Percentiles rank a stretch among this genome's conserved stretches.
Conservation (phyloP, 1,140 invertebrate species). For the Atta cephalotes region DNA sequence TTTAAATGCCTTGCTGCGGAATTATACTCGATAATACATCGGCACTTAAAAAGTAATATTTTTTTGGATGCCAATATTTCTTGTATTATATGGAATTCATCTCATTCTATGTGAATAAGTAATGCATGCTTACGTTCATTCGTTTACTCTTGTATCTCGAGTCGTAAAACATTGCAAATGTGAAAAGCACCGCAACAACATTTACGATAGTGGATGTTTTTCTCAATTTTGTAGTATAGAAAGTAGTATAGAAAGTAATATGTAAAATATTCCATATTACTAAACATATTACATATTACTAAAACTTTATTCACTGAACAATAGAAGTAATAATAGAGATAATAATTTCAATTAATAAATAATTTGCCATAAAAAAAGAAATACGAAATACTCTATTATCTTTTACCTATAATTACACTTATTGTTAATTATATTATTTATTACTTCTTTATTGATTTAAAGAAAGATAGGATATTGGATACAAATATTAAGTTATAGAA, state of each 20-base stretch:
- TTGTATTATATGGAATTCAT: background rate
- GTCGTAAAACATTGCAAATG: conserved; percentile 14
- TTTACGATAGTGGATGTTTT: background rate
- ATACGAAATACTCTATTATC: too few relatives aligned
- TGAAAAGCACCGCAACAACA: background rate
- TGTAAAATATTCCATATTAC: conserved; percentile 4
- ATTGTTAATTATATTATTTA: background rate
- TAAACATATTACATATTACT: background rate
- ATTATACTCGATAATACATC: background rate
- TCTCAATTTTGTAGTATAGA: background rate
- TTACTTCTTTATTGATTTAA: background rate
- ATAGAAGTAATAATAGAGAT: background rate
- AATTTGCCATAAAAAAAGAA: too few relatives aligned
- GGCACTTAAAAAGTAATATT: conserved; percentile 7
- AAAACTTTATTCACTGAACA: background rate
- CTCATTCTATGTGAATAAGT: background rate
- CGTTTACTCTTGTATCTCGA: background rate
- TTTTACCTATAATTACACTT: background rate
- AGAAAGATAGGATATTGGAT: background rate
- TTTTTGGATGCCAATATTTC: background rate
- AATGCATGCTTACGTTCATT: conserved; percentile 28
- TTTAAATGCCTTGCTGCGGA: background rate
- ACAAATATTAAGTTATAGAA: conserved; percentile 6
- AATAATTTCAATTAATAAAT: background rate
- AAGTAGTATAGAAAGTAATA: background rate